Conservation (phyloP, 1,140 invertebrate genomes). For the Thereuonema tuberculata region DNA sequence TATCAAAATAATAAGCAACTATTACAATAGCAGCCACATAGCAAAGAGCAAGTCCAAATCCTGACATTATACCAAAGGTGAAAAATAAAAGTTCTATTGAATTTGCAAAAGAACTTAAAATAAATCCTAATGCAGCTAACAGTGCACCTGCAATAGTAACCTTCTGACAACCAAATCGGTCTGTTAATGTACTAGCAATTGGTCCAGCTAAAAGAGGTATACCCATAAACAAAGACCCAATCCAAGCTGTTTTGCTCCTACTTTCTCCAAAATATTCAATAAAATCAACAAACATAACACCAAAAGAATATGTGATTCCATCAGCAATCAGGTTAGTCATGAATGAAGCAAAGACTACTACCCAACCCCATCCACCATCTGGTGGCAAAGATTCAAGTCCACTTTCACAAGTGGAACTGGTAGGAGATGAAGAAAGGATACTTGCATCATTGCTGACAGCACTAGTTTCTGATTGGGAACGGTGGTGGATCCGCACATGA, state of each 20-base stretch:
- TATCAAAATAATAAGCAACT: conserved; percentile 93
- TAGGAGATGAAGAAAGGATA: background rate
- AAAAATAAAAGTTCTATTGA: conserved; percentile 65
- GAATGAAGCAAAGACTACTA: conserved; percentile 64
- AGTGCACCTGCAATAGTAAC: conserved; percentile 67
- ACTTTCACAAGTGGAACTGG: background rate
- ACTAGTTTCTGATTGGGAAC: conserved; percentile 1
- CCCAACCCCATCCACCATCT: conserved; percentile 52
- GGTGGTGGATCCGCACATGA: background rate
- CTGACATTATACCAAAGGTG: conserved; percentile 71
- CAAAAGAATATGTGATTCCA: conserved; percentile 77
- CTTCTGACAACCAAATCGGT: conserved; percentile 66
- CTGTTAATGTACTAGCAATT: conserved; percentile 71
- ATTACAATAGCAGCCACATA: conserved; percentile 77
- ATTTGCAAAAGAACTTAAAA: conserved; percentile 60
- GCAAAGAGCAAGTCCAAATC: conserved; percentile 63
- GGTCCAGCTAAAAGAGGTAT: conserved; percentile 79
- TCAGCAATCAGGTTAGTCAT: conserved; percentile 88
- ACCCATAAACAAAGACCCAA: conserved; percentile 76
- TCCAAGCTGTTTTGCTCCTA: conserved; percentile 78
- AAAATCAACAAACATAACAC: conserved; percentile 73
- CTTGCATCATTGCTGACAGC: background rate
- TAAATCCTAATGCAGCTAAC: conserved; percentile 60
- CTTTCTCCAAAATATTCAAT: conserved; percentile 61
- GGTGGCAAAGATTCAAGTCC: conserved; percentile 25